phyloP scores from a whole-genome alignment of 2,113 vertebrate genomes.

The Lophochroa leadbeateri region DNA sequence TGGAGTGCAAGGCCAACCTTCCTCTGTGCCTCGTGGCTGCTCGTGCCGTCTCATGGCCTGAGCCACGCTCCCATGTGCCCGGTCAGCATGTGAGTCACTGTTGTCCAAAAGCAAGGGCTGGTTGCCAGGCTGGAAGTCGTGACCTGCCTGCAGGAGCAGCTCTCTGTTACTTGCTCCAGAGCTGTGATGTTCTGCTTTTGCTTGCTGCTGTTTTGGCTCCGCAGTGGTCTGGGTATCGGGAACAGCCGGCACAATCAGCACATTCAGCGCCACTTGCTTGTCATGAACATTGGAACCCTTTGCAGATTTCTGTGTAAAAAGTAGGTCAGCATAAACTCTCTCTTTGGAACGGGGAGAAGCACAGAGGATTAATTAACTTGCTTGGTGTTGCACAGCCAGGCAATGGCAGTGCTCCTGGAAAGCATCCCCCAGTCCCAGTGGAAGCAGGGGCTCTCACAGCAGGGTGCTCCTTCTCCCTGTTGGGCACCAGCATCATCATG shows the following conservation, averaged over 20 bases:
- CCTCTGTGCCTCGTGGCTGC: not conserved
- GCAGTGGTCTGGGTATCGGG: not conserved
- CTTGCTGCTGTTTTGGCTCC: not conserved
- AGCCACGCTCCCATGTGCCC: not conserved
- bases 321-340: not conserved
- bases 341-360: not conserved
- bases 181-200: not conserved
- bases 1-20: not conserved
- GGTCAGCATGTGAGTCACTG: not conserved
- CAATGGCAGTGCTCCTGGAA: not conserved
- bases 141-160: not conserved
- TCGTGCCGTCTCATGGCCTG: not conserved
- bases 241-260: not conserved
- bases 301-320: not conserved
- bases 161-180: not conserved
- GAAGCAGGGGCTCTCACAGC: accelerated
- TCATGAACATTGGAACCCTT: not conserved
- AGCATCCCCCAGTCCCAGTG: accelerated
- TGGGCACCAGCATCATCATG: not conserved
- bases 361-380: slow-evolving; percentile 28
- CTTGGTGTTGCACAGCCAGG: not conserved
- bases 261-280: not conserved
- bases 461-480: not conserved
- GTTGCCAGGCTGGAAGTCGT: not conserved
- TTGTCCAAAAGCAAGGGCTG: not conserved